A percentile compares a stretch with the other conserved stretches of the same genome.
Conservation (phyloP, 2,797 vertebrate species). For the Sylvia borin region DNA sequence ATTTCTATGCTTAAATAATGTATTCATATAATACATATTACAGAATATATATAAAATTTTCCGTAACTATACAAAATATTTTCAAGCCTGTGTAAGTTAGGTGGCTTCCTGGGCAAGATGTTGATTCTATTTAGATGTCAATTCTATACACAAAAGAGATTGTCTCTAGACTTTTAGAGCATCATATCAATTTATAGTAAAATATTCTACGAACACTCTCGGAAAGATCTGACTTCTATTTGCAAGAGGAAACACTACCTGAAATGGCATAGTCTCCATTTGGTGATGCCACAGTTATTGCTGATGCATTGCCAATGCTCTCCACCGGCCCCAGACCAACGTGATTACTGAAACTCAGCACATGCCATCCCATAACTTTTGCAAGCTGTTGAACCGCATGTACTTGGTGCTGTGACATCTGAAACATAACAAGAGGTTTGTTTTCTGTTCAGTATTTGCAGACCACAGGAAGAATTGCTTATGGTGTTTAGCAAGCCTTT, state of each 20-base stretch:
- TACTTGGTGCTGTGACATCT: conserved; percentile 99
- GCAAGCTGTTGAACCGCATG: conserved; percentile 97
- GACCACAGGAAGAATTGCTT: neutral
- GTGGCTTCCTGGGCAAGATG: neutral
- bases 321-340: conserved; percentile 93
- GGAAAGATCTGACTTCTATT: neutral
- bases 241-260: conserved; percentile 75
- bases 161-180: neutral
- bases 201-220: neutral
- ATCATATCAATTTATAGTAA: neutral
- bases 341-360: conserved; percentile 96
- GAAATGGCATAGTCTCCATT: conserved; percentile 94
- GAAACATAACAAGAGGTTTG: neutral
- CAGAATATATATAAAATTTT: neutral
- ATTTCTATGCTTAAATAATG: neutral
- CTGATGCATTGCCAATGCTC: conserved; percentile 95
- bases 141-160: neutral
- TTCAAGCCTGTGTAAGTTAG: neutral
- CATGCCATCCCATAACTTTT: conserved; percentile 99
- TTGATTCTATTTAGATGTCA: neutral
- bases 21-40: neutral
- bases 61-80: neutral
- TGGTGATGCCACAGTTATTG: conserved; percentile 92
- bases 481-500: neutral
- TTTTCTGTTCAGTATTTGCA: neutral